Percentiles rank a stretch among this genome's conserved stretches.
Conservation (phyloP, 2,888 invertebrate species). For the Eurois occulta region DNA sequence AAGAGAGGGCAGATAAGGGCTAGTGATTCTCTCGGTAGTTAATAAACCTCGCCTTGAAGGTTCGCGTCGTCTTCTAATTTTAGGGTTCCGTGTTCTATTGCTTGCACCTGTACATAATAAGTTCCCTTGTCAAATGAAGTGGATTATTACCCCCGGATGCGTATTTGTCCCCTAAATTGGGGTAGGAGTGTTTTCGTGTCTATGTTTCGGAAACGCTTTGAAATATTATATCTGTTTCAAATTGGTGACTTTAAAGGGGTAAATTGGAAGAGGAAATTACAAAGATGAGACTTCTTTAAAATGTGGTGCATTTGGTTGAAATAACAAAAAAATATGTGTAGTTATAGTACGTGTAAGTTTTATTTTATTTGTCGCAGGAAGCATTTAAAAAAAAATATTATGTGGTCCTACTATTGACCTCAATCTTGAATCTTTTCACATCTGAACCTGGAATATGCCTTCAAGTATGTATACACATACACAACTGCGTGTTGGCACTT, state of each 20-base stretch:
- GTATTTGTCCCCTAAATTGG: conserved; percentile 51
- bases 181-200: conserved; percentile 18
- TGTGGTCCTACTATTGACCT: too few relatives aligned
- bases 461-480: too few relatives aligned
- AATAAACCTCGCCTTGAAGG: conserved; percentile 60
- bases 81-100: conserved; percentile 55
- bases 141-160: conserved; percentile 55
- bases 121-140: conserved; percentile 62
- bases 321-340: too few relatives aligned
- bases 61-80: conserved; percentile 57
- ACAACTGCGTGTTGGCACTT: too few relatives aligned
- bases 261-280: neutral
- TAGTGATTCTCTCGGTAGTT: conserved; percentile 59
- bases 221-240: conserved; percentile 12
- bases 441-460: too few relatives aligned
- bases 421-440: too few relatives aligned
- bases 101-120: conserved; percentile 63
- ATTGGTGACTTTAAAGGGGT: neutral
- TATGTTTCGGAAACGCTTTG: conserved; percentile 7
- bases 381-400: too few relatives aligned
- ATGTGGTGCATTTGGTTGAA: neutral
- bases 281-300: neutral
- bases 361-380: neutral
- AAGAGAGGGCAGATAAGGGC: conserved; percentile 27
- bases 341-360: too few relatives aligned